Base-by-base conservation (phyloP, 2,888 invertebrate species). In the Eupsilia transversa region DNA sequence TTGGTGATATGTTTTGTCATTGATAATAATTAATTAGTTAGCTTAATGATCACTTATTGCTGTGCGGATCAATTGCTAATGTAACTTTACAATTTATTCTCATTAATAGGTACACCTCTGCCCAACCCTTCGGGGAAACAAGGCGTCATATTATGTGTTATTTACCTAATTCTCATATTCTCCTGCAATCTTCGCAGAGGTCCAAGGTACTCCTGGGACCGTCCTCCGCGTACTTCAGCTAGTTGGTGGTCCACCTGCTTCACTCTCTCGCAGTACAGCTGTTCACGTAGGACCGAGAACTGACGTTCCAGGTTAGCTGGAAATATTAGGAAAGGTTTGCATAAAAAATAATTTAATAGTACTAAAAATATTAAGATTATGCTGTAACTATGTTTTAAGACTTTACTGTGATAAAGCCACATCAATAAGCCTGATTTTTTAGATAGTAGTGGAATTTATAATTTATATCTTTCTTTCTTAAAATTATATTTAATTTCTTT, bases 131-230 rank as follows among this genome's bases (percentile, higher is more conserved):
- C n/a, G n/a, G n/a, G n/a, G n/a, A n/a, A n/a, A n/a, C n/a, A n/a
- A n/a, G n/a, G n/a, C n/a, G n/a, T n/a, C n/a, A n/a, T n/a, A n/a
- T n/a, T n/a, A n/a, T n/a, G n/a, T n/a, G n/a, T n/a, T 12, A n/a
- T 49, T 68, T 80, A 96, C 96, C 96, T 93, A 49, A 95, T 93
- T 83, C 98, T 97, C 97, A 98, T 98, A 91, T 98, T 98, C 88
- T 99, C 99, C 91, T 98, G 98, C 64, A 99, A 96, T 82, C 98
- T 97, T 89, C 98, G 97, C 69, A 99, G 94, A 0, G 99, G 99
- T 67, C 97, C 98, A 2, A 99, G 96, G 93, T 99, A 99, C 93
- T 99, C 99, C 86, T 97, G 97, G 0, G 99, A 99, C 71, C 97
- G 97, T 0, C 99, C 99, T 0, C 98, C 97, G 60, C 98, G 97